These are phyloP conservation scores for Craterocephalus amniculus DNA, from an alignment of 2,797 vertebrate genomes.

Conservation along the genomic window DNA sequence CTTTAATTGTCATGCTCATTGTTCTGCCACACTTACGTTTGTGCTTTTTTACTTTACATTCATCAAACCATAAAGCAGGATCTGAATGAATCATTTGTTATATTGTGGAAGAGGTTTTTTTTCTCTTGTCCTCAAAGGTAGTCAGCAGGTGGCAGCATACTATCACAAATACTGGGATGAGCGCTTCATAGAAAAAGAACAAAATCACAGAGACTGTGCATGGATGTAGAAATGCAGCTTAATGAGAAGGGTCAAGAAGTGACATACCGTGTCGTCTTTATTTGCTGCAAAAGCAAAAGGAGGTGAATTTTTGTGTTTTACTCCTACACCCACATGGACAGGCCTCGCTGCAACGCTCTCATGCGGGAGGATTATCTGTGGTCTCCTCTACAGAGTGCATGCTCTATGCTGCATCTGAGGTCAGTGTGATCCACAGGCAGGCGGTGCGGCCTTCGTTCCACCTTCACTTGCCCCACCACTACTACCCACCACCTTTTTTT, in stretches of 20 bases:
- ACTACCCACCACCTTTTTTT: slow-evolving; percentile 50
- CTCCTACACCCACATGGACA: slow-evolving; percentile 69
- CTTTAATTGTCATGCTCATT: slow-evolving; percentile 30
- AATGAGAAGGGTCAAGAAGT: neutral
- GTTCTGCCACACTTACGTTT: slow-evolving; percentile 36
- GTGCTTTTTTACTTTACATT: slow-evolving; percentile 32
- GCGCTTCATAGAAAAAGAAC: neutral
- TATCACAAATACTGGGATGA: slow-evolving; percentile 41
- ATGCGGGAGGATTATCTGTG: slow-evolving; percentile 82
- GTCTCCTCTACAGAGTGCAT: slow-evolving; percentile 81
- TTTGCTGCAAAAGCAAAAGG: slow-evolving; percentile 44
- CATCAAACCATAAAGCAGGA: slow-evolving; percentile 32
- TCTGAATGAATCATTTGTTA: neutral
- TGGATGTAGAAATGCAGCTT: neutral
- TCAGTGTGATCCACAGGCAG: slow-evolving; percentile 77
- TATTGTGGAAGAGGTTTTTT: slow-evolving; percentile 11
- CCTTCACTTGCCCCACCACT: slow-evolving; percentile 48
- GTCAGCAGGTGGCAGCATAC: slow-evolving; percentile 77
- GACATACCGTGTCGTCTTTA: slow-evolving; percentile 18
- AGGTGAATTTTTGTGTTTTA: slow-evolving; percentile 74
- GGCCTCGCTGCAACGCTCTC: slow-evolving; percentile 76
- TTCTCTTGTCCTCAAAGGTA: slow-evolving; percentile 34
- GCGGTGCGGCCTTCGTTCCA: slow-evolving; percentile 58
- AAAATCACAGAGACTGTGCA: neutral
- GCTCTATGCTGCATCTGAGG: slow-evolving; percentile 86